phyloP scores from a whole-genome alignment of 23 tunicate genomes.

The Trididemnum clinides region DNA sequence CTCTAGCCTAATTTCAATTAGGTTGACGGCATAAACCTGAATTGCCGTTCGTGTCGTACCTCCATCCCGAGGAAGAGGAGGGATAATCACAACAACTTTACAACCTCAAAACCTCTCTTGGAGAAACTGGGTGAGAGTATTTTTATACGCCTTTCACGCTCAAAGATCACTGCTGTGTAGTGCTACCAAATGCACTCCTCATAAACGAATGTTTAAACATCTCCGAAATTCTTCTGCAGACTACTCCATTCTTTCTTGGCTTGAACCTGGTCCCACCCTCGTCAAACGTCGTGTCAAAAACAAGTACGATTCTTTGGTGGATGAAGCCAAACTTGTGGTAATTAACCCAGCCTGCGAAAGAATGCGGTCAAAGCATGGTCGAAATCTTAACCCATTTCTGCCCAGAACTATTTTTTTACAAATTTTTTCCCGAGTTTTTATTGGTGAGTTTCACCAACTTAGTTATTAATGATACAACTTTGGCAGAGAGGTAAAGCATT shows the following conservation, averaged over 20 bases:
- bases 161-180: not conserved
- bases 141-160: not conserved
- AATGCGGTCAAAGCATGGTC: no score
- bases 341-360: not conserved
- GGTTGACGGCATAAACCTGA: no score
- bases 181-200: conserved; percentile 27
- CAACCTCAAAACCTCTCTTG: not conserved
- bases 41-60: no score
- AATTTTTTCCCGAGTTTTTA: no score
- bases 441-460: no score
- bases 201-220: conserved; percentile 4
- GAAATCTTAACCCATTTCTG: no score
- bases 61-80: no score
- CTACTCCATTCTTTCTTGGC: conserved; percentile 9
- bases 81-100: no score
- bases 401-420: no score
- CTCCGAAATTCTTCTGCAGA: not conserved
- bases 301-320: not conserved
- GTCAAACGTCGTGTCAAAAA: not conserved
- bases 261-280: not conserved
- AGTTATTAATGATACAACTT: no score
- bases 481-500: no score
- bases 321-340: conserved; percentile 5
- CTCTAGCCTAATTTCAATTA: no score
- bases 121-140: not conserved